Percentiles rank a stretch among this genome's conserved stretches.
Conservation (phyloP, 2,797 vertebrate genomes). For the Paguma larvata region DNA sequence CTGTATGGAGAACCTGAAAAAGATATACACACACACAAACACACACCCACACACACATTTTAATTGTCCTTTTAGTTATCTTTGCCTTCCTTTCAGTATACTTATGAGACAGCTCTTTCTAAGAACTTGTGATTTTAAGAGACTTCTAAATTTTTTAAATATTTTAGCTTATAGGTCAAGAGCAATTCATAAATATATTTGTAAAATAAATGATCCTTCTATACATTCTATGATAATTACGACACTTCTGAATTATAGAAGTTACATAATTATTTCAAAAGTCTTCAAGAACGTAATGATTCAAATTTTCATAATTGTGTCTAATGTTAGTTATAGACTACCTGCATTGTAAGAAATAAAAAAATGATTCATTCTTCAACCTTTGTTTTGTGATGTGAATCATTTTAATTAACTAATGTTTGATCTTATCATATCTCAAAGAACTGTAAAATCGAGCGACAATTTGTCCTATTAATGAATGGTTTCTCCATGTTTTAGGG, state of each 20-base stretch:
- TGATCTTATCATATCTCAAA: not conserved
- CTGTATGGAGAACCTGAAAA: not conserved
- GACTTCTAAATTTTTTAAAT: not conserved
- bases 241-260: not conserved
- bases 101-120: not conserved
- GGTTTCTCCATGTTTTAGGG: not conserved
- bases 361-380: not conserved
- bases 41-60: not conserved
- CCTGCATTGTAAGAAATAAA: not conserved
- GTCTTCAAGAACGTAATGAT: not conserved
- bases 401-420: not conserved
- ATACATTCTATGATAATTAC: not conserved
- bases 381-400: not conserved
- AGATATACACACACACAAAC: not conserved
- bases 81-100: not conserved
- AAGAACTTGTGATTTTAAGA: conserved; percentile 11
- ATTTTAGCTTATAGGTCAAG: not conserved
- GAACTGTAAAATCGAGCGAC: not conserved
- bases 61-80: not conserved
- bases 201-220: not conserved
- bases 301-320: not conserved
- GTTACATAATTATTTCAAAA: conserved; percentile 18
- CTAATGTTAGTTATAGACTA: not conserved
- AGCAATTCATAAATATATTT: not conserved
- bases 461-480: not conserved